Conservation (phyloP, 2,113 vertebrate genomes). For the Acrocephalus kingi region DNA sequence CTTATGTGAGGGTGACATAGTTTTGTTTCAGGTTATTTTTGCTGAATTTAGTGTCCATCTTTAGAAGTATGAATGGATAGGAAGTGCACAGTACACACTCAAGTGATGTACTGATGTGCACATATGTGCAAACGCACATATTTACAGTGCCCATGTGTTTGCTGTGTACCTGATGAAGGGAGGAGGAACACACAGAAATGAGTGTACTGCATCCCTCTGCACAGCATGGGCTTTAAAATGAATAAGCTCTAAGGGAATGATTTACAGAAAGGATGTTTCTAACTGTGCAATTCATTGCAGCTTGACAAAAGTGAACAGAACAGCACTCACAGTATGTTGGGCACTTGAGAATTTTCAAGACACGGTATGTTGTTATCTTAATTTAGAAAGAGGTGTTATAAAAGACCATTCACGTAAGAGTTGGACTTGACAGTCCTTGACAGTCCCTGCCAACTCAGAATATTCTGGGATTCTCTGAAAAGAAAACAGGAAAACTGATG, state of each 20-base stretch:
- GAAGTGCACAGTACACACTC: not conserved
- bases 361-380: not conserved
- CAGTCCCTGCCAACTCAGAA: not conserved
- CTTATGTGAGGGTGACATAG: not conserved
- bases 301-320: not conserved
- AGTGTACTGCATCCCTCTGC: not conserved
- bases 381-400: not conserved
- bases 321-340: not conserved
- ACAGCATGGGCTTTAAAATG: not conserved
- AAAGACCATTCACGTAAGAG: not conserved
- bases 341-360: not conserved
- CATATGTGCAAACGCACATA: not conserved
- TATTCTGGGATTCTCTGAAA: not conserved
- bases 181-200: not conserved
- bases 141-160: not conserved
- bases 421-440: not conserved
- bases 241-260: not conserved
- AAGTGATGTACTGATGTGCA: not conserved
- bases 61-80: not conserved
- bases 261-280: not conserved
- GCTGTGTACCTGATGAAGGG: not conserved
- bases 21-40: conserved; percentile 25
- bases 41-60: not conserved
- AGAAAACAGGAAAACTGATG: not conserved
- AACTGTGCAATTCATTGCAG: not conserved